A percentile compares a stretch with the other conserved stretches of the same genome.
Conservation (phyloP, 2,113 vertebrate genomes). For the Elephantulus edwardii region DNA sequence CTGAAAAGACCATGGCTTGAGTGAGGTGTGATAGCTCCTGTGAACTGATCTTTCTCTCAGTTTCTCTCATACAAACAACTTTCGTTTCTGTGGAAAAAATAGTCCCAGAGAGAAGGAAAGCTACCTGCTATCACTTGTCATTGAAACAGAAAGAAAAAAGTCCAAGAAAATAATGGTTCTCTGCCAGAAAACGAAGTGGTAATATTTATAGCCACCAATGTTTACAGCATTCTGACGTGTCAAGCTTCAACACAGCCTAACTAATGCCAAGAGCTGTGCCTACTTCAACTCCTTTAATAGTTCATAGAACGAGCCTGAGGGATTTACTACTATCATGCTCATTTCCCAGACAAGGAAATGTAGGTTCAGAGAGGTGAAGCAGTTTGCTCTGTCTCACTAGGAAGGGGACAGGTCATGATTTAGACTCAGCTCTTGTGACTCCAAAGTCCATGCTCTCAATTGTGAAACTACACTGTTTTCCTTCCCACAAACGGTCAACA, state of each 20-base stretch:
- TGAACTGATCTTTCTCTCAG: neutral
- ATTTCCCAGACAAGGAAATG: slow-evolving; percentile 4
- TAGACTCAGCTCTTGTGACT: neutral
- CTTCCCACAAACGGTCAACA: neutral
- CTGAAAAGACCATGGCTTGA: too few species aligned
- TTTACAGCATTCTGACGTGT: neutral
- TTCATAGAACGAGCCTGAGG: neutral
- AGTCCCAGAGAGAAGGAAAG: slow-evolving; percentile 35
- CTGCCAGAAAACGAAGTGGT: neutral
- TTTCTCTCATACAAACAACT: neutral
- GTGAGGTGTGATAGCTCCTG: neutral
- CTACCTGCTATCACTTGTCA: neutral
- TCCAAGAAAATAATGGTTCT: slow-evolving; percentile 2
- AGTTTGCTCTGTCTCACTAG: neutral
- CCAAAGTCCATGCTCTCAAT: rapidly evolving
- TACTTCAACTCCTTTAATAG: neutral
- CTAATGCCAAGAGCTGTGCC: neutral
- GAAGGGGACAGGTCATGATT: rapidly evolving
- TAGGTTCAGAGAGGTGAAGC: neutral
- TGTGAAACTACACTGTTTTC: neutral
- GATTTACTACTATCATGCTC: rapidly evolving
- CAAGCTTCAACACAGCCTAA: neutral
- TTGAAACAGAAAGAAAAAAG: neutral
- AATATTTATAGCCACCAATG: neutral
- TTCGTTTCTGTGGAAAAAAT: slow-evolving; percentile 25